Conservation (phyloP, 2,113 vertebrate species). For the Procavia capensis region DNA sequence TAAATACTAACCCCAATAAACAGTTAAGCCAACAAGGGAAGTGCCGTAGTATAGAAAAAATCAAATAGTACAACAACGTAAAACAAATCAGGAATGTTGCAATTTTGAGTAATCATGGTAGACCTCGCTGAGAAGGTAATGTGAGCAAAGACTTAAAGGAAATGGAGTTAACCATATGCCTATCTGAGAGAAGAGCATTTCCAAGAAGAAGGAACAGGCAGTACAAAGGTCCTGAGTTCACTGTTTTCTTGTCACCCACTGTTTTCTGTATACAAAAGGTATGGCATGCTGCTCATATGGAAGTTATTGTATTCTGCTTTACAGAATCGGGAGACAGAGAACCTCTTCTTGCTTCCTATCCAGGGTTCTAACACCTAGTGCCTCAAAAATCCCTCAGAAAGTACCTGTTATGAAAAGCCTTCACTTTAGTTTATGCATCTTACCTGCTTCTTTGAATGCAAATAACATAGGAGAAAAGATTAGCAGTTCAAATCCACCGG, state of each 20-base stretch:
- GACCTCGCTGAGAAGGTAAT: background rate
- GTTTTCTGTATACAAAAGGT: background rate
- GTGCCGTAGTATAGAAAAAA: slow-evolving; percentile 9
- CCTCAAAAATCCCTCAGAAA: slow-evolving; percentile 13
- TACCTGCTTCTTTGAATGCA: background rate
- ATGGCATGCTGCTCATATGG: background rate
- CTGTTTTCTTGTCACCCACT: background rate
- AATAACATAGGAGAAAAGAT: no score
- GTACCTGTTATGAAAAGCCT: background rate
- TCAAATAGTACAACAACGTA: background rate
- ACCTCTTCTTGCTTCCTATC: background rate
- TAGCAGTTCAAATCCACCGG: no score
- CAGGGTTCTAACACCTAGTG: background rate
- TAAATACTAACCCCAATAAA: background rate
- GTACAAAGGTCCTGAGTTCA: background rate
- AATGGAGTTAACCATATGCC: background rate
- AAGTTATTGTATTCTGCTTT: background rate
- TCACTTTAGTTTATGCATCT: background rate
- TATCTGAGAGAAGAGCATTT: background rate
- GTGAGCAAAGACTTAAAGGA: slow-evolving; percentile 14
- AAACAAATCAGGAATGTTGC: background rate
- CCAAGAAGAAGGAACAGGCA: slow-evolving; percentile 22
- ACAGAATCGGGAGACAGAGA: background rate
- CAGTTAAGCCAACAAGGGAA: background rate
- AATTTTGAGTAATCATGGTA: background rate